Percentiles rank a stretch among this genome's conserved stretches.
phyloP scores from a whole-genome alignment of 1,140 invertebrate genomes.

The Lethrus apterus region DNA sequence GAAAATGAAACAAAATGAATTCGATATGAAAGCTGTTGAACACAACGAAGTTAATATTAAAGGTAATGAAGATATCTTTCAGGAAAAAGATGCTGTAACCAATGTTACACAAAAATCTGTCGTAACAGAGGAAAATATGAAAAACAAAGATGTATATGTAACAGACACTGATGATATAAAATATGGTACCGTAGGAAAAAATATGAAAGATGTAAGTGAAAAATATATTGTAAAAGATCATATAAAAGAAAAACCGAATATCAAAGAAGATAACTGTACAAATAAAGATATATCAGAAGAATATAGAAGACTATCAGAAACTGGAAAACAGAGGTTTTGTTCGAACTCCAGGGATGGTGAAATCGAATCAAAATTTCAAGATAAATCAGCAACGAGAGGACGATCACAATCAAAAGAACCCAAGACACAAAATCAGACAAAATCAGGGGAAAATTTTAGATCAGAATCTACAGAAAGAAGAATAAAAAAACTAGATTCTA shows the following conservation, averaged over 20 bases:
- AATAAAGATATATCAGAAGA: no score
- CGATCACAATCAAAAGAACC: background rate
- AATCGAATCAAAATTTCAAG: background rate
- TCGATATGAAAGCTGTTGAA: no score
- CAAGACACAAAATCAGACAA: no score
- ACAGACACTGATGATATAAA: no score
- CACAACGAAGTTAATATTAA: slow-evolving; percentile 3
- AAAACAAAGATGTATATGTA: background rate
- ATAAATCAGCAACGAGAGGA: background rate
- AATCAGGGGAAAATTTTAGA: background rate
- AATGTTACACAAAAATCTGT: slow-evolving; percentile 4
- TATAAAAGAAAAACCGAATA: no score
- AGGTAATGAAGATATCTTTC: background rate
- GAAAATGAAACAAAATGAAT: no score
- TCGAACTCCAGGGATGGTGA: no score
- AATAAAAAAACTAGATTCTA: background rate
- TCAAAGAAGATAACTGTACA: no score
- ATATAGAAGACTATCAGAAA: no score
- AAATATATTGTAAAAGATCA: no score
- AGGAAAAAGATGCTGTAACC: background rate
- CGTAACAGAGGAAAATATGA: background rate
- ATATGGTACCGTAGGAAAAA: background rate
- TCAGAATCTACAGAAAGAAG: slow-evolving; percentile 1
- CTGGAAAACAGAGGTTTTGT: no score
- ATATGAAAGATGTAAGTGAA: background rate